Base-by-base conservation (phyloP, 2,888 invertebrate species). In the Mesoligia furuncula region DNA sequence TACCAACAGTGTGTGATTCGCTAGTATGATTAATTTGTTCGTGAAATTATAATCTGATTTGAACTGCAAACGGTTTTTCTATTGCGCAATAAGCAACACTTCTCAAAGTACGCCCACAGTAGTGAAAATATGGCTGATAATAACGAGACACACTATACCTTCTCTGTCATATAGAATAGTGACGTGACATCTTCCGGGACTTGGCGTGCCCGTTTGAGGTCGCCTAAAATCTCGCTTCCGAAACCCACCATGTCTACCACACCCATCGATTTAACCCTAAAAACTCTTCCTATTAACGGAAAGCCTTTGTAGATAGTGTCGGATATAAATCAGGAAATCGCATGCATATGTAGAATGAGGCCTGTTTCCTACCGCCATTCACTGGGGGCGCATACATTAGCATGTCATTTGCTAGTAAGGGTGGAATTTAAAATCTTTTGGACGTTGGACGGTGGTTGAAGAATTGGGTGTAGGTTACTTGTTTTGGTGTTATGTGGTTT, bases 331-430 rank as follows among this genome's bases (percentile, higher is more conserved):
- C 68, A 70, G 76, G 75, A 76, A 82, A 78, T 76, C 66, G 65
- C 66, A 84, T 86, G 80, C 87, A 86, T 85, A 84, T 84, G 84
- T 73, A 86, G 75, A 68, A 73, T 75, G 73, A 80, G 64, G 45
- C 75, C 65, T 81, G 70, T 75, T 87, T 82, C 83, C 85, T 45
- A 59, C 51, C 66, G n/a, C 61, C 54, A 73, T 65, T 76, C 78
- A 73, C 62, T 78, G 51, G 48, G 64, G 65, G 36, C 65, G 76
- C 76, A 81, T 85, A 77, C 6, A 85, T 81, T 78, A 73, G 42
- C 75, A 87, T 86, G 57, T 8, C 31, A 70, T 83, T 84, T 78
- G 67, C 59, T 54, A 15, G 54, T 67, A 39, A 73, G 51, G 71
- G 67, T 61, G 48, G 61, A 67, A 74, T 83, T 72, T 74, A 68